phyloP scores from a whole-genome alignment of 2,797 vertebrate genomes.

The Chrosomus eos region DNA sequence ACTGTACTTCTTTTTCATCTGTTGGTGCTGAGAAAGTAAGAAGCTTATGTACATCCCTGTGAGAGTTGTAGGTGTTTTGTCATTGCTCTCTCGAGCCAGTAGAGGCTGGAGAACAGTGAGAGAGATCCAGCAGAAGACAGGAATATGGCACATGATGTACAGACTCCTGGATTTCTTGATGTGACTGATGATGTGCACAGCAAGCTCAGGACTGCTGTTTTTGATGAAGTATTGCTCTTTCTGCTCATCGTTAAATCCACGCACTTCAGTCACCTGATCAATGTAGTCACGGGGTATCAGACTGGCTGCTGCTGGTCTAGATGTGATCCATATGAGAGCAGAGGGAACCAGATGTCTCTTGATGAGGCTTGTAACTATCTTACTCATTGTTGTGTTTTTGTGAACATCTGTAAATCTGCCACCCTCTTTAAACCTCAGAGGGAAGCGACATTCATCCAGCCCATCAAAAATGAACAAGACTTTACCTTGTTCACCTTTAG shows the following conservation, averaged over 20 bases:
- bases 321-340: background rate
- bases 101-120: background rate
- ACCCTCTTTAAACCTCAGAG: fast-evolving
- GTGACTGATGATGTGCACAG: background rate
- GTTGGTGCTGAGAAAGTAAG: background rate
- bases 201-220: background rate
- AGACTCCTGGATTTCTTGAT: background rate
- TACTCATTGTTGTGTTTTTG: background rate
- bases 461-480: background rate
- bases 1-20: no score
- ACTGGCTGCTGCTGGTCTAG: background rate
- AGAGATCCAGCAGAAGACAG: background rate
- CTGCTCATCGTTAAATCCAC: background rate
- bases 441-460: background rate
- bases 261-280: background rate
- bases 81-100: background rate
- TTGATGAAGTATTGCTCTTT: background rate
- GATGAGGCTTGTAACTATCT: background rate
- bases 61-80: background rate
- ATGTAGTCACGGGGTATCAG: background rate
- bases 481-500: background rate
- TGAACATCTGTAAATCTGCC: background rate
- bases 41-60: background rate
- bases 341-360: background rate
- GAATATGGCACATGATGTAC: background rate